Base-by-base conservation (phyloP, 2,888 invertebrate genomes). In the Metopia argyrocephala region DNA sequence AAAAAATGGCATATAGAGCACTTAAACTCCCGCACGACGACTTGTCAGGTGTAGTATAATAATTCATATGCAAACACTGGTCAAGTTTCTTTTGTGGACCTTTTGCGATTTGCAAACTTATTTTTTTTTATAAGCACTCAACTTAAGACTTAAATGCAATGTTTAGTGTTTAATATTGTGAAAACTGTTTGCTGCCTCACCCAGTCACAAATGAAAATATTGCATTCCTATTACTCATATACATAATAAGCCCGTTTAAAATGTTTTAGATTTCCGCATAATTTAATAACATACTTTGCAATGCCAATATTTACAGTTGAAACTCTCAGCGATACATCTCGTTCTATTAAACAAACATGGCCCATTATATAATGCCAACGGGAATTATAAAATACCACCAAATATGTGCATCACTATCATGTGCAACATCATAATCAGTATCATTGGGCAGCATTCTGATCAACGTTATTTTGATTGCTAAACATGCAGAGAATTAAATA, bases 401-500 rank as follows among this genome's bases (percentile, higher is more conserved):
- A 65, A 28, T 54, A 25, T n/a, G n/a, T n/a, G n/a, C 59, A 59
- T 54, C 65, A 59, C 59, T 46, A 76, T 54, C 68, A 12, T 38
- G 38, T 38, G 6, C 20, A 48, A 61, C 46, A 71, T 21, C 48
- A 56, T 31, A 38, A 38, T 12, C 15, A 15, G 15, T 2, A 38
- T 12, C 38, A 38, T 38, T 12, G 31, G 9, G 48, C 46, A 62
- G 46, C 54, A 62, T 68, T 62, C 46, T 56, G 69, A 69, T 48
- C 68, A 56, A 54, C 69, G 48, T 76, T 76, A 48, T 69, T 69
- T 69, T 76, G 62, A 69, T 62, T 62, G 54, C 62, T 62, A 69
- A 76, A 76, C 68, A 62, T 62, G 68, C 23, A 48, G 25, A 0
- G 68, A 56, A 68, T 64, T 73, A 46, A 38, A 52, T 62, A 28